A percentile compares a stretch with the other conserved stretches of the same genome.
Conservation (phyloP, 2,113 vertebrate species). For the Leiothrix lutea region DNA sequence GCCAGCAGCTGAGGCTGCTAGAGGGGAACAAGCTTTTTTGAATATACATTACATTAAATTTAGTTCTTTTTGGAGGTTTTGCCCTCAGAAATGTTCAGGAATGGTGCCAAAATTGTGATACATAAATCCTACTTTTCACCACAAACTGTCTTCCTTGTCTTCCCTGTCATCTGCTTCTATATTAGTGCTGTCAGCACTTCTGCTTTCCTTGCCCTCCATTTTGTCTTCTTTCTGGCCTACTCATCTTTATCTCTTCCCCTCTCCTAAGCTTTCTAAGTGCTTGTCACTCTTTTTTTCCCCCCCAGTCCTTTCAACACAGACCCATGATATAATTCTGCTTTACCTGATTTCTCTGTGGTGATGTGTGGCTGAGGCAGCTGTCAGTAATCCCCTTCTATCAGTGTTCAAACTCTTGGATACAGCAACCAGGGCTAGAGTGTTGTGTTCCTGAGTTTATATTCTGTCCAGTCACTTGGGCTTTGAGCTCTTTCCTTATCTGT, state of each 20-base stretch:
- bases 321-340: background rate
- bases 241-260: background rate
- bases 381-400: background rate
- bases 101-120: background rate
- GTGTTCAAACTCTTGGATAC: background rate
- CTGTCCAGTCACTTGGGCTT: background rate
- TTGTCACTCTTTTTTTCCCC: background rate
- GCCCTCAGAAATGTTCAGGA: background rate
- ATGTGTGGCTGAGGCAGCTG: background rate
- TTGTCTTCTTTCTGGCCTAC: constrained; percentile 12
- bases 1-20: background rate
- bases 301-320: background rate
- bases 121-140: constrained; percentile 11
- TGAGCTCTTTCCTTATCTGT: background rate
- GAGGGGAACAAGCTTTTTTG: background rate
- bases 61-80: background rate
- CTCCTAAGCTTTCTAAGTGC: background rate
- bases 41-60: background rate
- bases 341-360: background rate
- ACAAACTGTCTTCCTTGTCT: background rate
- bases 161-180: constrained; percentile 1
- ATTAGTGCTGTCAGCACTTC: constrained; percentile 18
- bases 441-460: background rate
- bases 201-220: background rate
- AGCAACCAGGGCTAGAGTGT: background rate